A percentile compares a stretch with the other conserved stretches of the same genome.
phyloP scores from a whole-genome alignment of 2,113 vertebrate species.

The Leucoraja erinaceus region DNA sequence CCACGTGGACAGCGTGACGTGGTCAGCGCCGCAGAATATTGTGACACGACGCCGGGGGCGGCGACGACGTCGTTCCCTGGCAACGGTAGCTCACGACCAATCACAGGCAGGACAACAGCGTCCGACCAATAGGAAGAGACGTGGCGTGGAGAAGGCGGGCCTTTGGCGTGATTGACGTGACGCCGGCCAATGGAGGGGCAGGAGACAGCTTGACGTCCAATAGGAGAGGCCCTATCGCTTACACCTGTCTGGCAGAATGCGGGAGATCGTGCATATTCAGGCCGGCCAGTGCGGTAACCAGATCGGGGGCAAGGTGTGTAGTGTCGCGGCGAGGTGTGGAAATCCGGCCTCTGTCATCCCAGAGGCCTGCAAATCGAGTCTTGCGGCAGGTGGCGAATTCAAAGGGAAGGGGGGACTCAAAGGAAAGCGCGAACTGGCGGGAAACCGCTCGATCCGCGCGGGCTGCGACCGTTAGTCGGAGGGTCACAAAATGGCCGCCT shows the following conservation, averaged over 20 bases:
- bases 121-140: neutral
- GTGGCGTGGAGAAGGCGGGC: neutral
- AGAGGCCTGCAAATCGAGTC: too few relatives aligned
- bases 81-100: neutral
- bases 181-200: neutral
- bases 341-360: too few relatives aligned
- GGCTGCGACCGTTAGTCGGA: neutral
- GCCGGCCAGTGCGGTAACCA: conserved; percentile 37
- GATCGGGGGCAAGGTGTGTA: conserved; percentile 33
- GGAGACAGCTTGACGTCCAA: neutral
- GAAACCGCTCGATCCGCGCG: too few relatives aligned
- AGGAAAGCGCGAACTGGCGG: too few relatives aligned
- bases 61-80: neutral
- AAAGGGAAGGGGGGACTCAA: neutral
- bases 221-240: too few relatives aligned
- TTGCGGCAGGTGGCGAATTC: neutral
- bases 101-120: neutral
- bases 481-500: neutral
- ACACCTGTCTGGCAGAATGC: neutral
- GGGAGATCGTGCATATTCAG: conserved; percentile 37
- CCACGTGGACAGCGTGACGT: neutral
- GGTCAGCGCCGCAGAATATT: neutral
- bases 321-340: neutral
- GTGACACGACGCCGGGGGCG: neutral
- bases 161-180: neutral